Evolutionary conservation across 2,888 invertebrate genomes (phyloP), one percentile per base, ranked within the genome.

Genomic region (Microdon myrmicae): DNA sequence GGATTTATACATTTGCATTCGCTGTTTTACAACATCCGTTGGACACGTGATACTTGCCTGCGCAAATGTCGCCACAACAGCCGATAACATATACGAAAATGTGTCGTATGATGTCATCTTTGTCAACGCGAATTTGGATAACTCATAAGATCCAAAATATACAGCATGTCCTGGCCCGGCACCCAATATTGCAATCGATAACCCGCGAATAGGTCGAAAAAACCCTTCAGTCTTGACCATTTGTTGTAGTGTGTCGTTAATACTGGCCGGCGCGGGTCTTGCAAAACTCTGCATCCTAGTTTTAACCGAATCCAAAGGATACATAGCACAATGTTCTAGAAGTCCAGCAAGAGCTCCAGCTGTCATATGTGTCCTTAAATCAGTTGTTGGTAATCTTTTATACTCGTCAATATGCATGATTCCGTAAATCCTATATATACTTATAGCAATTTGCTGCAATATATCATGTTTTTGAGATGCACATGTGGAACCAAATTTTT

Each of bases 21-120:
- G 87, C 82, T 99, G 99, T 82, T 99, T 99, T 67, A 99, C 91
- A 78, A 98, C 92, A 85, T 99, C 99, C 47, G 96, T 93, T 39
- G 99, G 99, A 81, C 96, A 98, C 88, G 99, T 98, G 55, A 99
- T 89, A 44, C 92, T 94, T 82, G 99, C 99, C 81, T 99, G 99
- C 54, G 98, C 84, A 43, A 99, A 79, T 25, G 99, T 99, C 41
- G 99, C 94, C 69, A 92, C 81, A 74, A 90, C 89, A 54, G 97
- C 90, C 51, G 97, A 98, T 51, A 96, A 49, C 51, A 75, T 90
- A 76, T 90, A 90, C 68, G 89, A 87, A 73, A 90, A 75, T 79
- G 90, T 87, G 77, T 89, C 88, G 79, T 89, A 87, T 71, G 84
- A 81, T 67, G 87, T 87, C 71, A 85, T 77, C 71, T 84, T 85